Base-by-base conservation (phyloP, 2,888 invertebrate species). In the Pocota personata region DNA sequence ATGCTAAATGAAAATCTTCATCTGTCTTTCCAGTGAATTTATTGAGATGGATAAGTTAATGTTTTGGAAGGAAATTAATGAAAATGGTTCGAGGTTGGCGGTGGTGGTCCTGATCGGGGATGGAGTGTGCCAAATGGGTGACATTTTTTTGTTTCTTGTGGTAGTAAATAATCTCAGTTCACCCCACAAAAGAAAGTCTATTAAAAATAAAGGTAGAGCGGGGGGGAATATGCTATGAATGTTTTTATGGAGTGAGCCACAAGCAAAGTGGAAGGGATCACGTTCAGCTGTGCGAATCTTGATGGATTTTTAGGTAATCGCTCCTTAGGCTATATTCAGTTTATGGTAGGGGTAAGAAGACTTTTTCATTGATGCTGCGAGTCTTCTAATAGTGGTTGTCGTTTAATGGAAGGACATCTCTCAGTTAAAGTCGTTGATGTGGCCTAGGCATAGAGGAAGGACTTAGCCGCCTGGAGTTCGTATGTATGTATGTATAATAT, bases 21-120 rank as follows among this genome's bases (percentile, higher is more conserved):
- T 86, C 86, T 86, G 86, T 82, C 86, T 87, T 87, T 58, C 72
- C 82, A 67, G 72, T 46, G 76, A 82, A 87, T 87, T 87, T 87
- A 82, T 87, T 79, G 79, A 82, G 82, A 82, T 79, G 87, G 87
- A 87, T 86, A 79, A 87, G 75, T 87, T 82, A 82, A 76, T 86
- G 84, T 79, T 87, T 87, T 73, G 87, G 84, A 84, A 86, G 84
- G 71, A 79, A 80, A 80, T 67, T 79, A 80, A 87, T 73, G 84
- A 84, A 87, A 86, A 86, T 62, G 71, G 66, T 75, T 78, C 6
- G 30, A 62, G 66, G 73, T 52, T 66, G 72, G 32, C n/a, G 50
- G 69, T n/a, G 30, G 32, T 24, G 8, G 6, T 27, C 14, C 14
- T 27, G 21, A 12, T 55, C 16, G 67, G 10, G 52, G 58, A 32